A percentile compares a stretch with the other conserved stretches of the same genome.
These are phyloP conservation scores for Spinus pinus DNA, from an alignment of 2,797 vertebrate species.

Conservation along the genomic window DNA sequence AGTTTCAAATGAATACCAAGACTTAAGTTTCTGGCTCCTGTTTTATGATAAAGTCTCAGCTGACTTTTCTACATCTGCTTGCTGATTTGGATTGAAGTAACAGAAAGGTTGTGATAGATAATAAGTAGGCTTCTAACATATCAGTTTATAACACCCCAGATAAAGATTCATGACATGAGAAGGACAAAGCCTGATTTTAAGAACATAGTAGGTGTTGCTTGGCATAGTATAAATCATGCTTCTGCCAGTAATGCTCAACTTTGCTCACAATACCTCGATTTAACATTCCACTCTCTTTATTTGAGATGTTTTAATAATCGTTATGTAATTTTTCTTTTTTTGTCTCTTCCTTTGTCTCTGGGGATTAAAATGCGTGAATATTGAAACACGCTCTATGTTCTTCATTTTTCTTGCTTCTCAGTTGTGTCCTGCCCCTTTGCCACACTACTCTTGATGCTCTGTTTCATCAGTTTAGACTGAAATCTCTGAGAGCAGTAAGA, in stretches of 20 bases:
- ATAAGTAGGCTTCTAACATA: background rate
- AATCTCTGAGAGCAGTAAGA: background rate
- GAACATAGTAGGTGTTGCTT: background rate
- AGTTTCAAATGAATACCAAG: background rate
- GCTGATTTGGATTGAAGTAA: background rate
- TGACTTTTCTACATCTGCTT: background rate
- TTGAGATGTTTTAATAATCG: background rate
- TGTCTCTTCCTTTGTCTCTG: background rate
- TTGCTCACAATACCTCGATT: rapidly evolving
- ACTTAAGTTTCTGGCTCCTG: background rate
- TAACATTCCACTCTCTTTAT: background rate
- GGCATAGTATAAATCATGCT: background rate
- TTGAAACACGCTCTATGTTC: background rate
- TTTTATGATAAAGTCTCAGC: background rate
- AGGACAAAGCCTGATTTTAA: background rate
- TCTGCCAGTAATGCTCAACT: background rate
- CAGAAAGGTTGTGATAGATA: background rate
- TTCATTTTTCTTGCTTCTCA: background rate
- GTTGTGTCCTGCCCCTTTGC: background rate
- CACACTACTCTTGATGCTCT: background rate
- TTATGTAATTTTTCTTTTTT: background rate
- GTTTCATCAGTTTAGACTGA: background rate
- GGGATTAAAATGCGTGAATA: background rate
- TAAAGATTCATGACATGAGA: background rate
- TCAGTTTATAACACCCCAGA: background rate